Evolutionary conservation across 2,797 vertebrate genomes (phyloP).

Genomic region (Fratercula arctica): DNA sequence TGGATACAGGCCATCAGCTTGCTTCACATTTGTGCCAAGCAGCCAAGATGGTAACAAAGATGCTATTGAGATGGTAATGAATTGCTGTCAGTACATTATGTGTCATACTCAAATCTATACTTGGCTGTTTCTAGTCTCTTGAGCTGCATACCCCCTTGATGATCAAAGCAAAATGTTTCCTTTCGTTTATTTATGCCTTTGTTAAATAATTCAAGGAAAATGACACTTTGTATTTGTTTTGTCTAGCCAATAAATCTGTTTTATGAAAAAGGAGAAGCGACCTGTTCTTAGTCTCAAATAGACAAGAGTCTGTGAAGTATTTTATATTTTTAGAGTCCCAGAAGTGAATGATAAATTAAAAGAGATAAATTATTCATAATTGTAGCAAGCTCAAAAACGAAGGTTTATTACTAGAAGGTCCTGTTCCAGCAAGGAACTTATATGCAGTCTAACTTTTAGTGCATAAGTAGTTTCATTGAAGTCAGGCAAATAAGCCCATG

Average conservation of each 20-base stretch:
- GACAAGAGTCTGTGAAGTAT: background rate
- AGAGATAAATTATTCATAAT: background rate
- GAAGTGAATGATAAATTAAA: background rate
- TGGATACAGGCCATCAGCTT: background rate
- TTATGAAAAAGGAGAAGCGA: background rate
- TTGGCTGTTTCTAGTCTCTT: background rate
- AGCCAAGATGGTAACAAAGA: background rate
- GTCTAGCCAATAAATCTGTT: background rate
- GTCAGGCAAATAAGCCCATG: background rate
- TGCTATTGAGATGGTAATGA: background rate
- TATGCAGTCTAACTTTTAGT: background rate
- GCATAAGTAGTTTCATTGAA: background rate
- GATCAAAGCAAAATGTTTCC: conserved; percentile 3
- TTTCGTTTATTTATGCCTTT: conserved; percentile 18
- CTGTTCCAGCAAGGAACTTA: background rate
- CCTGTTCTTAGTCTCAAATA: background rate
- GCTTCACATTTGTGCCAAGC: background rate
- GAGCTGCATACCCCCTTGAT: background rate
- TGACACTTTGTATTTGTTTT: background rate
- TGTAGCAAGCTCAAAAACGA: background rate
- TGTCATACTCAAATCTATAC: background rate
- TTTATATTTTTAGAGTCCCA: background rate
- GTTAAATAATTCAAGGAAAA: conserved; percentile 34
- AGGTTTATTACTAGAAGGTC: background rate
- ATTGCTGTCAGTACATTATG: background rate